Base-by-base conservation (phyloP, 2,113 vertebrate genomes). In the Oxyura jamaicensis region DNA sequence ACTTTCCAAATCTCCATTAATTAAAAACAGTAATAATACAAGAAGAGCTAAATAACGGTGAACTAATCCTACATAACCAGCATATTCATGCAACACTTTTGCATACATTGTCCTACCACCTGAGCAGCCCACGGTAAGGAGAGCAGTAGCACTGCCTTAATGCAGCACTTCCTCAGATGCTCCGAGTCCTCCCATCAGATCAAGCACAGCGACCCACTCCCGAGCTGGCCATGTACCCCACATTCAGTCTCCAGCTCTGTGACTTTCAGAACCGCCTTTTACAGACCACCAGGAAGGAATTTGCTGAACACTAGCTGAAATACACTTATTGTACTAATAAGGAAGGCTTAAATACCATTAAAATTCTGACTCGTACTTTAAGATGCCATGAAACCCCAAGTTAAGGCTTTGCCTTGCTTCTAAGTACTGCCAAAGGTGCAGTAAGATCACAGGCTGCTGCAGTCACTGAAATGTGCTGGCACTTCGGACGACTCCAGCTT, bases 291-390 rank as follows among this genome's bases (percentile, higher is more conserved):
- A 52, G 86, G 74, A 86, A 91, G 80, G 83, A 88, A 93, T 83
- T 74, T 88, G 56, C 83, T 67, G 90, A 94, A 72, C 56, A 18
- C 66, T 53, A 26, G 36, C 73, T 93, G 79, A 94, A 94, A 97
- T 85, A 52, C 44, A 8, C 25, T 63, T 74, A 90, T 58, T 87
- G 92, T 72, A 33, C 85, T 95, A 95, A 96, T 92, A 89, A 79
- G 93, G 88, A 85, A 94, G 92, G 94, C 72, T 93, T 95, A 94
- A 95, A 94, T 83, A 79, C 83, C 91, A 91, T 93, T 95, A 93
- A 63, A 93, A 93, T 94, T 76, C 93, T 56, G 44, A 83, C 67
- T 91, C n/a, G 60, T 80, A 78, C 93, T 93, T 93, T 87, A 89
- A 96, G 94, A 79, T 53, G 66, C 66, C 91, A 77, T 72, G 79